Percentiles rank a stretch among this genome's conserved stretches.
Conservation (phyloP, 2,797 vertebrate genomes). For the Enoplosus armatus region DNA sequence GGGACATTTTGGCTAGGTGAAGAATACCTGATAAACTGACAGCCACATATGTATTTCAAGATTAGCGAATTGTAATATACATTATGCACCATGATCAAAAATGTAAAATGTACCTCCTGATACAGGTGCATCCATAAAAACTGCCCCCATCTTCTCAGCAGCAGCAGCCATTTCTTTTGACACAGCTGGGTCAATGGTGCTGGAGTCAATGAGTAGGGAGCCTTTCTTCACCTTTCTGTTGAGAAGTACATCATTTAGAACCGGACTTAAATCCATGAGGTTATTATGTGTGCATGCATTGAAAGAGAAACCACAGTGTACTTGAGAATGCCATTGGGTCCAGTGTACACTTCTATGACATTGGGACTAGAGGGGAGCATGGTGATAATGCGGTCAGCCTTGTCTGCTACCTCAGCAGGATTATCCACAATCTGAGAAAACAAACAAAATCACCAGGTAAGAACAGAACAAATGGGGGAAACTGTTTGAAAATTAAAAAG, state of each 20-base stretch:
- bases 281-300: background rate
- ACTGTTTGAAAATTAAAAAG: background rate
- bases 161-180: constrained; percentile 96
- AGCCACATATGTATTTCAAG: constrained; percentile 1
- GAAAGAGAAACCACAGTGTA: constrained; percentile 47
- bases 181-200: constrained; percentile 96
- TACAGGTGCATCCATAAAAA: constrained; percentile 99
- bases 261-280: background rate
- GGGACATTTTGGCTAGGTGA: no score
- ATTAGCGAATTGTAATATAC: no score
- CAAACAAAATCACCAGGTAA: background rate
- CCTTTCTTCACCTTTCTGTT: constrained; percentile 98
- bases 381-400: constrained; percentile 97
- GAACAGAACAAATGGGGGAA: background rate
- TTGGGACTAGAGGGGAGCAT: constrained; percentile 98
- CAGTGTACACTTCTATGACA: constrained; percentile 93
- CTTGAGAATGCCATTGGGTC: constrained; percentile 93
- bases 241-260: constrained; percentile 8
- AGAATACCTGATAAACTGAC: background rate
- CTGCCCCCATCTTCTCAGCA: constrained; percentile 96
- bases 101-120: constrained; percentile 91
- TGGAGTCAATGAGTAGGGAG: constrained; percentile 97
- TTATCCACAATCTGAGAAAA: constrained; percentile 92
- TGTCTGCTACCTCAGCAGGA: constrained; percentile 96
- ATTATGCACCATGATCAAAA: no score